phyloP scores from a whole-genome alignment of 2,113 vertebrate genomes.

The Empidonax traillii region DNA sequence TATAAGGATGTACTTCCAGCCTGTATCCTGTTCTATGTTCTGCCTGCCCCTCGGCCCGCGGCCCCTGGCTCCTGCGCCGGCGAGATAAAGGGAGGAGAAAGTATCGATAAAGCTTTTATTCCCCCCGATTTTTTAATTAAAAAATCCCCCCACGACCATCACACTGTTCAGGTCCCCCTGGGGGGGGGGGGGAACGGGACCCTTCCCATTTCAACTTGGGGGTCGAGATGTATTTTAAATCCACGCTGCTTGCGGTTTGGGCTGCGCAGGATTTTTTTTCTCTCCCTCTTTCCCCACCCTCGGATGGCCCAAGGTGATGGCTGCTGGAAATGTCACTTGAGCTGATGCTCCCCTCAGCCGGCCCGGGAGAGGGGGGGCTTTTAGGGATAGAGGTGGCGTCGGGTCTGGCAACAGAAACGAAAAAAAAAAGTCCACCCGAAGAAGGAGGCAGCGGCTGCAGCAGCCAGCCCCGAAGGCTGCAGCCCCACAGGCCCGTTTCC shows the following conservation, averaged over 20 bases:
- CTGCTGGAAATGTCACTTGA: background rate
- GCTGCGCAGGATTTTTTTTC: background rate
- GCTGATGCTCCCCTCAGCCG: background rate
- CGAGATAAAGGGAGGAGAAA: background rate
- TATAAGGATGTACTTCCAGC: conserved; percentile 51
- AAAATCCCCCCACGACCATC: background rate
- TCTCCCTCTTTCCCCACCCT: background rate
- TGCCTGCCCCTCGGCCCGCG: background rate
- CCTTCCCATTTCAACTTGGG: background rate
- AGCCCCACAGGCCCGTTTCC: background rate
- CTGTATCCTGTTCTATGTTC: conserved; percentile 10
- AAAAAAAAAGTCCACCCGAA: too few relatives aligned
- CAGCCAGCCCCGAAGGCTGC: background rate
- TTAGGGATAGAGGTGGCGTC: background rate
- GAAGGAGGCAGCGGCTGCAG: background rate
- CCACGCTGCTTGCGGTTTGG: background rate
- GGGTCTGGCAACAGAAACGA: background rate
- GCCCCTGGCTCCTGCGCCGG: background rate
- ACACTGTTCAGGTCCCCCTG: background rate
- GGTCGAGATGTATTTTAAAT: background rate
- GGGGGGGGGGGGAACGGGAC: accelerated
- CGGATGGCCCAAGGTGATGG: background rate
- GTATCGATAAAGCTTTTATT: accelerated
- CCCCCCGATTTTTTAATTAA: background rate
- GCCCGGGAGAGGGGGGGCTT: background rate